Percentiles rank a stretch among this genome's conserved stretches.
Conservation (phyloP, 2,888 invertebrate genomes). For the Lycophotia porphyrea region DNA sequence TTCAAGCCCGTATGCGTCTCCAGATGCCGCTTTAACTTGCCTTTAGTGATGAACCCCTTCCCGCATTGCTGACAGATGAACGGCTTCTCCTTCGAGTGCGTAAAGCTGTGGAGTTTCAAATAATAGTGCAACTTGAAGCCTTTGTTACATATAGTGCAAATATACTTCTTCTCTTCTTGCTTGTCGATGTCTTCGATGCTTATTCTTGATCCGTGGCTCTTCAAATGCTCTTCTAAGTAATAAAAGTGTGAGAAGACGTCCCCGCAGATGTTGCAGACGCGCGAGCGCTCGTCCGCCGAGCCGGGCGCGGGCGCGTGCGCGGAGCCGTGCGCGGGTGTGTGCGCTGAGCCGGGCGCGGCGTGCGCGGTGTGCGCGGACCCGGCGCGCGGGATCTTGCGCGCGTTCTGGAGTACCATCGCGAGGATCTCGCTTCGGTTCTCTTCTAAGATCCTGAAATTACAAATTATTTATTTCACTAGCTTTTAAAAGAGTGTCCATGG, state of each 20-base stretch:
- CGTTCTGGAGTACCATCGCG: slow-evolving; percentile 87
- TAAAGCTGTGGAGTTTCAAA: slow-evolving; percentile 84
- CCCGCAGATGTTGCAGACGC: slow-evolving; percentile 87
- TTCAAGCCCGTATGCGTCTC: slow-evolving; percentile 85
- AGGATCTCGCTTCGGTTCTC: slow-evolving; percentile 83
- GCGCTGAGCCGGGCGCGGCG: slow-evolving; percentile 71
- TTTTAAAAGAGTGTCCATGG: too few species aligned
- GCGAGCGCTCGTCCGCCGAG: slow-evolving; percentile 78
- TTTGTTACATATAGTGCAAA: slow-evolving; percentile 83
- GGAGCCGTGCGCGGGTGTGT: slow-evolving; percentile 59
- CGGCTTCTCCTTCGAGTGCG: slow-evolving; percentile 86
- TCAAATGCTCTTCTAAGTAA: slow-evolving; percentile 85
- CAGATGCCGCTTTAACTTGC: slow-evolving; percentile 84
- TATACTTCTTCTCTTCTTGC: slow-evolving; percentile 81
- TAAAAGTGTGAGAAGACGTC: slow-evolving; percentile 87
- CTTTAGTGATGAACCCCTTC: slow-evolving; percentile 86
- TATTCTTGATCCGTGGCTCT: slow-evolving; percentile 84
- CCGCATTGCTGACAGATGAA: slow-evolving; percentile 87
- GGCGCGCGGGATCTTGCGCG: slow-evolving; percentile 79
- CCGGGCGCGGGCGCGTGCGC: slow-evolving; percentile 55
- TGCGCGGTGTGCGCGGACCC: slow-evolving; percentile 69
- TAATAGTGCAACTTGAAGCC: slow-evolving; percentile 86
- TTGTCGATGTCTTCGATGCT: slow-evolving; percentile 78
- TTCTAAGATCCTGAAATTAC: slow-evolving; percentile 78
- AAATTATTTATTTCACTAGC: too few species aligned